Evolutionary conservation across 2,888 invertebrate species (phyloP).

Genomic region (Antheraea yamamai): DNA sequence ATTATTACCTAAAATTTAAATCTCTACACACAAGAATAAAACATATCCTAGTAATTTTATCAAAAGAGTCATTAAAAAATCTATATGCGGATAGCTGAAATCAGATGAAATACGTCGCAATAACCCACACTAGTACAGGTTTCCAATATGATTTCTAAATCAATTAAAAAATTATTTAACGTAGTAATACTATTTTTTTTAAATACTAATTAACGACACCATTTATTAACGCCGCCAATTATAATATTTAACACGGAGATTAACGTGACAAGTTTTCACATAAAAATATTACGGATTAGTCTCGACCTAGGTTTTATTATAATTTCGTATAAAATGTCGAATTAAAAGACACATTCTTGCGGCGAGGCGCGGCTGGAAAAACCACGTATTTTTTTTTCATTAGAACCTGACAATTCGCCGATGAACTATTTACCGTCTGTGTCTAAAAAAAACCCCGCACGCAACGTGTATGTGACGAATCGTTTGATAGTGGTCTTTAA

Average conservation of each 20-base stretch:
- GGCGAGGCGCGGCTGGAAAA: not conserved
- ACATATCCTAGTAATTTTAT: too few relatives aligned
- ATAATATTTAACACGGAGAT: not conserved
- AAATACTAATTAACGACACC: not conserved
- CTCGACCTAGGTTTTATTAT: not conserved
- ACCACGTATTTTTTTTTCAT: not conserved
- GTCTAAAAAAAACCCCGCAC: slow-evolving; percentile 5
- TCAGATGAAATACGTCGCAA: too few relatives aligned
- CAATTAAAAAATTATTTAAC: too few relatives aligned
- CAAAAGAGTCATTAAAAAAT: too few relatives aligned
- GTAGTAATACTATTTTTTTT: not conserved
- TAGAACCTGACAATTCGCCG: not conserved
- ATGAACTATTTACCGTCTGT: slow-evolving; percentile 12
- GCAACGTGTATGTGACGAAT: slow-evolving; percentile 10
- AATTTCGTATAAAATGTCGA: slow-evolving; percentile 10
- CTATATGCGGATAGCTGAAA: too few relatives aligned
- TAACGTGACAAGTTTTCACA: not conserved
- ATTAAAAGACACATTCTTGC: not conserved
- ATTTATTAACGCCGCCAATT: not conserved
- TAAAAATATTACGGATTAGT: not conserved
- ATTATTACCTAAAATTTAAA: too few relatives aligned
- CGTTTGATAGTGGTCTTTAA: not conserved
- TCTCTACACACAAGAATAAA: too few relatives aligned
- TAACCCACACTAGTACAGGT: too few relatives aligned
- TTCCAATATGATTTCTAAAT: too few relatives aligned